Conservation (phyloP, 2,797 vertebrate genomes). For the Lepus townsendii region DNA sequence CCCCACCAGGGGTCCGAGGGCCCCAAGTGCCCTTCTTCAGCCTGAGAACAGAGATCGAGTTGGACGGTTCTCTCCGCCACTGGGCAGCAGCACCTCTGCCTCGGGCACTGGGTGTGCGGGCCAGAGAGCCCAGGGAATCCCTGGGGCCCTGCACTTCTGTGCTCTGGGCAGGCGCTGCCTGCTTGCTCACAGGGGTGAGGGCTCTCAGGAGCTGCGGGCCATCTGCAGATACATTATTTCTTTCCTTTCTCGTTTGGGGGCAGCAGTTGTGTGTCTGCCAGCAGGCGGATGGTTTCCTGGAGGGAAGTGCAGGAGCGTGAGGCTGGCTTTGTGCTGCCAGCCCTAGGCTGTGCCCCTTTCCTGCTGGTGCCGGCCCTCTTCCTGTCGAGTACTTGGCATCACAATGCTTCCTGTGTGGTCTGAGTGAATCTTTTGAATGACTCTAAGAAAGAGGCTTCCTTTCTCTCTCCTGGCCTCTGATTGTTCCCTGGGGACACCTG, state of each 20-base stretch:
- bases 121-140: not conserved
- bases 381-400: not conserved
- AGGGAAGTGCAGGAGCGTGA: not conserved
- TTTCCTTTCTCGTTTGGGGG: not conserved
- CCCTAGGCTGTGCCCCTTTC: not conserved
- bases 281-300: conserved; percentile 25
- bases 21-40: not conserved
- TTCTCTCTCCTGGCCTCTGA: not conserved
- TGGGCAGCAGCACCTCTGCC: no score
- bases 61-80: not conserved
- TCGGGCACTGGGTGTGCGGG: no score
- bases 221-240: not conserved
- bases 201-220: not conserved
- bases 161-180: not conserved
- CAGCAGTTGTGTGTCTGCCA: not conserved
- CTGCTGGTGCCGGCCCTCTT: not conserved
- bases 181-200: not conserved
- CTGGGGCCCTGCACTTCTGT: not conserved
- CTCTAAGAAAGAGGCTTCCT: not conserved
- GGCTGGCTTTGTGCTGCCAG: not conserved
- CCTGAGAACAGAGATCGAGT: not conserved
- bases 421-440: not conserved
- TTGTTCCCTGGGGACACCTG: not conserved
- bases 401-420: conserved; percentile 56
- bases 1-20: no score